Evolutionary conservation across 2,113 vertebrate genomes (phyloP).

Genomic region (Cyanoliseus patagonus): DNA sequence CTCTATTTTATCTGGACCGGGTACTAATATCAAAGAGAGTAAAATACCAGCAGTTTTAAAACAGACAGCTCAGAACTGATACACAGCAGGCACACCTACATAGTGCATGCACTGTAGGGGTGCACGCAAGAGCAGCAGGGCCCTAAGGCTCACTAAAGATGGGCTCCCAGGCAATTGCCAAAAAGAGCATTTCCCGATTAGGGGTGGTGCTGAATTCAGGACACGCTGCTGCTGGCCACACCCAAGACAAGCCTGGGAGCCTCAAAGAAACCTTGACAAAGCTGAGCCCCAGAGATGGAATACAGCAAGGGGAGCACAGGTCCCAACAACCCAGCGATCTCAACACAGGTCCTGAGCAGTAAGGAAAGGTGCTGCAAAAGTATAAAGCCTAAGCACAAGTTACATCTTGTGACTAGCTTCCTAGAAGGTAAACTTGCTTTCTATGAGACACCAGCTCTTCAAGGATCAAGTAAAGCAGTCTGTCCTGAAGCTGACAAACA

Average conservation of each 20-base stretch:
- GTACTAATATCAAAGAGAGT: background rate
- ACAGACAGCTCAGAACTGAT: background rate
- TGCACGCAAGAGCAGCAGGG: background rate
- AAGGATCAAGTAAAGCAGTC: background rate
- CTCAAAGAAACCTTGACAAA: background rate
- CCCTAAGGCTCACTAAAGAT: background rate
- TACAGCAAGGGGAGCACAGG: background rate
- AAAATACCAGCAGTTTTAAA: background rate
- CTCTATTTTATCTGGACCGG: background rate
- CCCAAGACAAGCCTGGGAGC: background rate
- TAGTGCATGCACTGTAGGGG: background rate
- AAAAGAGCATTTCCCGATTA: background rate
- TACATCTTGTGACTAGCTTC: background rate
- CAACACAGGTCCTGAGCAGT: background rate
- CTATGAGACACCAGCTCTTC: background rate
- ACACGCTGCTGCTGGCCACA: background rate
- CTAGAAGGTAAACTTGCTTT: background rate
- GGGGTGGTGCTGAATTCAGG: background rate
- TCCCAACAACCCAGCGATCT: background rate
- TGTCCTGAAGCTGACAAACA: background rate
- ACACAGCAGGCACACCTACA: fast-evolving
- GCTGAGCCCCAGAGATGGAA: background rate
- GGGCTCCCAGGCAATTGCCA: background rate
- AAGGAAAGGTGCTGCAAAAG: background rate
- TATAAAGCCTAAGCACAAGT: background rate